A percentile compares a stretch with the other conserved stretches of the same genome.
Evolutionary conservation across 1,140 invertebrate genomes (phyloP).

Genomic region (Atta texana): DNA sequence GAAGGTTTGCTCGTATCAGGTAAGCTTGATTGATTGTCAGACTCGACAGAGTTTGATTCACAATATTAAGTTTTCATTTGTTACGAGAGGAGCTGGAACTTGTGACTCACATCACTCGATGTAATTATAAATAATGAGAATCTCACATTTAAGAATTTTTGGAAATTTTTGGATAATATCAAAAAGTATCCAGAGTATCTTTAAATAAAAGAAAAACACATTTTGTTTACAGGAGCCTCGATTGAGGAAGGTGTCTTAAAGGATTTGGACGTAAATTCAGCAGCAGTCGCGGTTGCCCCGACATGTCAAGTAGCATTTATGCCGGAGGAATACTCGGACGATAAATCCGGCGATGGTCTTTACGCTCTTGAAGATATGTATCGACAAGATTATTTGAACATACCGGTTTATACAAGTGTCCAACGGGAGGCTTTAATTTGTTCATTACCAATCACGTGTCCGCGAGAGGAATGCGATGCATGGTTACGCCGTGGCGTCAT

Average conservation of each 20-base stretch:
- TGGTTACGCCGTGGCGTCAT: slow-evolving; percentile 82
- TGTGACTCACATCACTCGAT: background rate
- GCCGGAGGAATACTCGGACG: slow-evolving; percentile 61
- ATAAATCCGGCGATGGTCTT: slow-evolving; percentile 34
- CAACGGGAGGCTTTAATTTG: slow-evolving; percentile 80
- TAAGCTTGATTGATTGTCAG: slow-evolving; percentile 41
- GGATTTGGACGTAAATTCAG: slow-evolving; percentile 79
- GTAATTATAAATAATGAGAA: background rate
- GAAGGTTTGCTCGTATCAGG: slow-evolving; percentile 83
- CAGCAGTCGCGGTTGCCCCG: slow-evolving; percentile 79
- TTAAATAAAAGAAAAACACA: background rate
- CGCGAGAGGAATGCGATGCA: slow-evolving; percentile 73
- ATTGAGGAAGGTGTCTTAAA: slow-evolving; percentile 79
- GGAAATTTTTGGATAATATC: background rate
- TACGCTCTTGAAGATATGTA: slow-evolving; percentile 30
- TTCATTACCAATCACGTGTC: slow-evolving; percentile 80
- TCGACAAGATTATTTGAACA: slow-evolving; percentile 58
- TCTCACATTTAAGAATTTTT: background rate
- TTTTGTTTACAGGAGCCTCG: slow-evolving; percentile 75
- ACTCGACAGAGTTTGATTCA: background rate
- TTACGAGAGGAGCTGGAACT: background rate
- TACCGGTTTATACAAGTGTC: slow-evolving; percentile 82
- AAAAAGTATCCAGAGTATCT: background rate
- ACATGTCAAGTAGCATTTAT: slow-evolving; percentile 80
- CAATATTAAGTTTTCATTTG: background rate